Percentiles rank a stretch among this genome's conserved stretches.
These are phyloP conservation scores for Camptogramma bilineatum DNA, from an alignment of 2,888 invertebrate genomes.

Conservation along the genomic window DNA sequence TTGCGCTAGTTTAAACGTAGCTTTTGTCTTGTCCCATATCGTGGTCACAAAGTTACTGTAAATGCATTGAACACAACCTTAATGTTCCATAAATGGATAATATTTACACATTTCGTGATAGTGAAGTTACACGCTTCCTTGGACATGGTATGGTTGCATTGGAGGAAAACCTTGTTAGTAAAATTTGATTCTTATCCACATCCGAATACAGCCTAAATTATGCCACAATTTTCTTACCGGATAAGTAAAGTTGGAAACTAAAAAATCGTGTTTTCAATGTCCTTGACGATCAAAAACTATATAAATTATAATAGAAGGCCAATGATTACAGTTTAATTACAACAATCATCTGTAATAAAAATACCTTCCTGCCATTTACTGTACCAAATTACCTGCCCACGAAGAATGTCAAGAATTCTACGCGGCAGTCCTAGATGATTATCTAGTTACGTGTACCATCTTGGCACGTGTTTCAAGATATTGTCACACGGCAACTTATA, in stretches of 20 bases:
- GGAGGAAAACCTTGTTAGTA: slow-evolving; percentile 3
- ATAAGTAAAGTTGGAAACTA: slow-evolving; percentile 18
- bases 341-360: slow-evolving; percentile 27
- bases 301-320: slow-evolving; percentile 20
- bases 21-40: slow-evolving; percentile 12
- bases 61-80: slow-evolving; percentile 17
- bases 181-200: slow-evolving; percentile 7
- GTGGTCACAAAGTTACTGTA: slow-evolving; percentile 26
- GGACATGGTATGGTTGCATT: slow-evolving; percentile 12
- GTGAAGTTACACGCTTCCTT: slow-evolving; percentile 17
- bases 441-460: neutral
- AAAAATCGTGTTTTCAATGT: slow-evolving; percentile 23
- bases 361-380: slow-evolving; percentile 9
- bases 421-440: slow-evolving; percentile 1
- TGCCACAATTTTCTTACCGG: slow-evolving; percentile 17
- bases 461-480: neutral
- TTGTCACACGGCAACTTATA: no score
- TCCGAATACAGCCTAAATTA: slow-evolving; percentile 4
- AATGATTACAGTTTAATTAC: slow-evolving; percentile 23
- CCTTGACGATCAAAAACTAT: slow-evolving; percentile 20
- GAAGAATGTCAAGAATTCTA: slow-evolving; percentile 15
- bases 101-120: slow-evolving; percentile 15
- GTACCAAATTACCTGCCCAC: slow-evolving; percentile 5
- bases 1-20: slow-evolving; percentile 1
- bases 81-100: slow-evolving; percentile 9